Base-by-base conservation (phyloP, 2,797 vertebrate genomes). In the Poeciliopsis gracilis region DNA sequence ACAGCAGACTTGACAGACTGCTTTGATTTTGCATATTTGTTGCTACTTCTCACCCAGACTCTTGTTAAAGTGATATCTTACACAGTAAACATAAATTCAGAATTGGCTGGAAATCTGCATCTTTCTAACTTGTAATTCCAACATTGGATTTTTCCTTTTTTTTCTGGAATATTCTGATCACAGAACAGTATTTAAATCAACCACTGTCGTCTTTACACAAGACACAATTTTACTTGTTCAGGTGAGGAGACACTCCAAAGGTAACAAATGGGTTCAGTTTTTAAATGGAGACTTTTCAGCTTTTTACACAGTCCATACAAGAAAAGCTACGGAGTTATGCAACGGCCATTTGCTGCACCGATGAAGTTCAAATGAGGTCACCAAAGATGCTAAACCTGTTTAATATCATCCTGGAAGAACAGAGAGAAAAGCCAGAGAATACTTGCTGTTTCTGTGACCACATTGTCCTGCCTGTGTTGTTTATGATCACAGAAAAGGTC, bases 401-500 rank as follows among this genome's bases (percentile, higher is more conserved):
- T 67, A 41, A 67, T 25, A 67, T 41, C 36, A 67, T 67, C 36
- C 36, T 41, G 36, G 9, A 12, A n/a, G 36, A 67, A 41, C 20
- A 25, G 63, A 67, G 36, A 66, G 20, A 66, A 9, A 66, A 66
- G 38, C 63, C 63, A 66, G 33, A 66, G 8, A 38, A 67, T 67
- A 41, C 11, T 67, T 41, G 63, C 33, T 41, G 20, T 20, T 67
- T 67, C 36, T 67, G 36, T 25, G 12, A 67, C 63, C 63, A 67
- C 36, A 41, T 67, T 41, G 63, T 25, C 10, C 63, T 67, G 36
- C 20, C 36, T 41, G 36, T 67, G 63, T 67, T 67, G 59, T 63
- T 63, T 63, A 67, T 67, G 36, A 67, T 67, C 63, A 67, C 18
- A 67, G 63, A 41, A 67, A 67, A 67, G 63, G 63, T 67, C 63